Base-by-base conservation (phyloP, 2,888 invertebrate species). In the Hydroisotoma schaefferi region DNA sequence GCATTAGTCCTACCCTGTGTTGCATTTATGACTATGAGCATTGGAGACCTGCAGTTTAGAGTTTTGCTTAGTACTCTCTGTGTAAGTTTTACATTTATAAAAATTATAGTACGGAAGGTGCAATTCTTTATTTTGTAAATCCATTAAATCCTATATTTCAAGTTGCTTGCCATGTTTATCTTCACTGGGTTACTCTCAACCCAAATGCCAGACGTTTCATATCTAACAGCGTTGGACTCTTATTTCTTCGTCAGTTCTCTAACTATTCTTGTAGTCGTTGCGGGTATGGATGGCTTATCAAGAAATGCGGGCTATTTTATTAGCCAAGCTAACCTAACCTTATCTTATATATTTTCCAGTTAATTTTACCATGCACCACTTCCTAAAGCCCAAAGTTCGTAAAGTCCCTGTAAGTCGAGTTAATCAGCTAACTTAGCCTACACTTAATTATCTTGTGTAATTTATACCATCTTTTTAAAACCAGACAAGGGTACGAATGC, bases 191-290 rank as follows among this genome's bases (percentile, higher is more conserved):
- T 69, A 15, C 47, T 62, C 20, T 51, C 64, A 25, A 27, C 28
- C 12, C 15, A 59, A 22, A 62, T 66, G 33, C 67, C 67, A 2
- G 58, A 58, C 53, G 69, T 67, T 15, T 66, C 67, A 3, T 69
- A 69, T 53, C 67, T 67, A 47, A 69, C 69, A n/a, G 69, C 69
- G 8, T 44, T 69, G 37, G 69, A 69, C 26, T 62, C 67, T 46
- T 69, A 67, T 46, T 60, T 69, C n/a, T 69, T 69, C 28, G 61
- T 64, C 37, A 61, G 65, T 27, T 51, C 59, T 5, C 57, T 65
- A 1, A 64, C 63, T 22, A 60, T 62, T 46, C 63, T 67, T 40
- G 67, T 64, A 53, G 67, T 61, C 8, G 63, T 69, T 10, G n/a
- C 63, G 22, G 63, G 69, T 67, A 64, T 63, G 46, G 22, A 26